phyloP scores from a whole-genome alignment of 2,797 vertebrate genomes.

The Intellagama lesueurii region DNA sequence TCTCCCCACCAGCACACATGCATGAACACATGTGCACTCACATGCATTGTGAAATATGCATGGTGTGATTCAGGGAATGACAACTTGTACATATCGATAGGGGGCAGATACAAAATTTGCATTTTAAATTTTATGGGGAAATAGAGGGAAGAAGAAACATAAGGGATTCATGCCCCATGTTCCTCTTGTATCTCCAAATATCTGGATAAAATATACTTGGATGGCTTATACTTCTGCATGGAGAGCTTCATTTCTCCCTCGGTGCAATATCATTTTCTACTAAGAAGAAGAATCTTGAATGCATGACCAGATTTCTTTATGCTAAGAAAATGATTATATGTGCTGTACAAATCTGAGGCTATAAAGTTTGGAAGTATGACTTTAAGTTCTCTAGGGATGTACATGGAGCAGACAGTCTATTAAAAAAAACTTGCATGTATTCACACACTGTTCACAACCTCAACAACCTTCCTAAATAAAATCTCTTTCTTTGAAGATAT shows the following conservation, averaged over 20 bases:
- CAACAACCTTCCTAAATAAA: not conserved
- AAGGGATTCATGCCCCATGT: not conserved
- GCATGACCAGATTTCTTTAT: conserved; percentile 28
- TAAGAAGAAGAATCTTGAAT: conserved; percentile 42
- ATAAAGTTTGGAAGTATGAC: conserved; percentile 49
- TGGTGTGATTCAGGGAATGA: not conserved
- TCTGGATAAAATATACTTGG: not conserved
- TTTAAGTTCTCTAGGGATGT: conserved; percentile 47
- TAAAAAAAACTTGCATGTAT: not conserved
- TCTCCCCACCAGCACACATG: not conserved
- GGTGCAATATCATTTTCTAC: conserved; percentile 20
- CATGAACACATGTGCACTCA: too few relatives aligned
- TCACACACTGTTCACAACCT: not conserved
- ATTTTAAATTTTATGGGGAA: not conserved
- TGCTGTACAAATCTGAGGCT: conserved; percentile 46
- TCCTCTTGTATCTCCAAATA: not conserved
- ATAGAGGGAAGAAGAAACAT: not conserved
- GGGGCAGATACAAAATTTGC: not conserved
- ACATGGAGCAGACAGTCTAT: conserved; percentile 19
- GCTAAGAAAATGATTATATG: conserved; percentile 44
- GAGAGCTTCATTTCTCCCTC: conserved; percentile 22
- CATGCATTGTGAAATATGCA: not conserved
- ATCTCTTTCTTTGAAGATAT: not conserved
- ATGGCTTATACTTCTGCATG: not conserved
- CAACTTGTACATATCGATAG: not conserved